These are phyloP conservation scores for Cathartes aura DNA, from an alignment of 2,113 vertebrate species.

Conservation along the genomic window DNA sequence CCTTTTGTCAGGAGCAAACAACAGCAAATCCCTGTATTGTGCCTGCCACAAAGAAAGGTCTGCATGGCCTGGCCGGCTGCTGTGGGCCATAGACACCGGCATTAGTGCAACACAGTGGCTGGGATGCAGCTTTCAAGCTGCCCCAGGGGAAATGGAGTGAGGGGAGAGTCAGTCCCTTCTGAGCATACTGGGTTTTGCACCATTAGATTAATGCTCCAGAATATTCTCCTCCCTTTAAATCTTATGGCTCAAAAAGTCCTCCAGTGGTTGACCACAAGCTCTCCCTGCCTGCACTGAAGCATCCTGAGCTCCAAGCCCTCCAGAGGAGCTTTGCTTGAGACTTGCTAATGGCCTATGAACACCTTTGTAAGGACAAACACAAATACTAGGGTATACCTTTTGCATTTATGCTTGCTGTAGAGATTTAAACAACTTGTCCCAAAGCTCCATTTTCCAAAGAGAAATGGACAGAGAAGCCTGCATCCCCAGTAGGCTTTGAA, in stretches of 20 bases:
- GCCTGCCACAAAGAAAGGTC: background rate
- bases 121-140: background rate
- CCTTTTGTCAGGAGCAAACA: slow-evolving; percentile 22
- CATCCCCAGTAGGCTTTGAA: background rate
- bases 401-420: background rate
- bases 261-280: background rate
- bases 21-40: slow-evolving; percentile 46
- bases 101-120: background rate
- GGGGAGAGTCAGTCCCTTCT: background rate
- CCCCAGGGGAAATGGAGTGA: background rate
- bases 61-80: background rate
- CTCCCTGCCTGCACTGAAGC: background rate
- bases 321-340: accelerated
- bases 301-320: background rate
- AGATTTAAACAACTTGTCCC: background rate
- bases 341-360: background rate
- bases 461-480: background rate
- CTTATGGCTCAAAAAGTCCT: background rate
- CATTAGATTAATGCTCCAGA: background rate
- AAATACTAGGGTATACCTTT: background rate
- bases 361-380: background rate
- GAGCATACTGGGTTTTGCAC: background rate
- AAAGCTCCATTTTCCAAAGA: background rate
- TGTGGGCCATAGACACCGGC: accelerated
- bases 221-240: background rate